phyloP scores from a whole-genome alignment of 1,140 invertebrate genomes.

The Popillia japonica region DNA sequence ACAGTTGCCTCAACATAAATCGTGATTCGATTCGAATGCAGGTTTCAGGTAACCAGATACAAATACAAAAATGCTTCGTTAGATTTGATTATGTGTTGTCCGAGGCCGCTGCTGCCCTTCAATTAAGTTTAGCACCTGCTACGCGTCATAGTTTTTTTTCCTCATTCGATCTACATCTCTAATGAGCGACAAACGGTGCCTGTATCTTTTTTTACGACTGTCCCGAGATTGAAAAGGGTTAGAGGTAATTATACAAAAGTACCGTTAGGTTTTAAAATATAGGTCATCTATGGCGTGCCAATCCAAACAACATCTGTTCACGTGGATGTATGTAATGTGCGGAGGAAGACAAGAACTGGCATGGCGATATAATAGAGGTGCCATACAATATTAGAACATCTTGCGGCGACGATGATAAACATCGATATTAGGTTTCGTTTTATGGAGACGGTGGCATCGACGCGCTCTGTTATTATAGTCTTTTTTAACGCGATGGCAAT shows the following conservation, averaged over 20 bases:
- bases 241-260: background rate
- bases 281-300: constrained; percentile 19
- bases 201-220: constrained; percentile 13
- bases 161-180: background rate
- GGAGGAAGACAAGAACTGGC: background rate
- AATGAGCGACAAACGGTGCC: constrained; percentile 27
- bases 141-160: constrained; percentile 3
- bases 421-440: constrained; percentile 6
- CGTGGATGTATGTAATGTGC: background rate
- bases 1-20: background rate
- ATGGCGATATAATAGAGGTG: background rate
- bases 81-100: constrained; percentile 19
- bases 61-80: background rate
- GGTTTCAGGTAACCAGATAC: constrained; percentile 11
- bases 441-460: background rate
- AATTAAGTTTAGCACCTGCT: constrained; percentile 33
- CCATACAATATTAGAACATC: constrained; percentile 7
- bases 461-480: background rate
- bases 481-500: background rate
- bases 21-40: background rate
- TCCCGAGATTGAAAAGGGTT: background rate
- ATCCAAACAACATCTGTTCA: constrained; percentile 18
- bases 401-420: constrained; percentile 17
- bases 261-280: constrained; percentile 32
- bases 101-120: background rate